These are phyloP conservation scores for Lasius fuliginosus DNA, from an alignment of 2,888 invertebrate genomes.

Conservation along the genomic window DNA sequence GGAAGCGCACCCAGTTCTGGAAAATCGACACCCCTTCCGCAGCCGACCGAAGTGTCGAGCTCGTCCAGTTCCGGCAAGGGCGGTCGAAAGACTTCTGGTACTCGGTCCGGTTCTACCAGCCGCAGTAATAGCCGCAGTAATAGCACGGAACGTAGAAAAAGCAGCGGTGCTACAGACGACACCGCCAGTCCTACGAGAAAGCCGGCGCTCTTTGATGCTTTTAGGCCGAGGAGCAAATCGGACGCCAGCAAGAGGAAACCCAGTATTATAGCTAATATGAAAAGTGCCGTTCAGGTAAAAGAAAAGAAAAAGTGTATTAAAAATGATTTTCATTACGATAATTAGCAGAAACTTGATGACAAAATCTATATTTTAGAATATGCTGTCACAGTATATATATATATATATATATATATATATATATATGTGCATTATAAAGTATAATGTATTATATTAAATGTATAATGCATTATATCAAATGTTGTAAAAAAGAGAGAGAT, in stretches of 20 bases:
- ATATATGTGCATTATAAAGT: not conserved
- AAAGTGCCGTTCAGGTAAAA: slow-evolving; percentile 92
- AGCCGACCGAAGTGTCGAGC: slow-evolving; percentile 78
- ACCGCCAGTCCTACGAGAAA: slow-evolving; percentile 91
- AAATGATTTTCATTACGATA: not conserved
- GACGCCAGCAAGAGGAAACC: slow-evolving; percentile 90
- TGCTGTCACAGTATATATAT: not conserved
- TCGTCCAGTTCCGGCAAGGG: slow-evolving; percentile 79
- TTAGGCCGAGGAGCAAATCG: slow-evolving; percentile 92
- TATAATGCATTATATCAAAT: not conserved
- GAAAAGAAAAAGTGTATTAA: not conserved
- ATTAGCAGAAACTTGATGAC: not conserved
- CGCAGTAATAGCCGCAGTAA: slow-evolving; percentile 83
- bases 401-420: not conserved
- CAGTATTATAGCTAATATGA: slow-evolving; percentile 95
- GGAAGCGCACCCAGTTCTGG: slow-evolving; percentile 83
- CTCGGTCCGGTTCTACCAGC: slow-evolving; percentile 86
- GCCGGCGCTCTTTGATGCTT: slow-evolving; percentile 93
- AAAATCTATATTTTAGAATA: not conserved
- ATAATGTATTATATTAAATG: not conserved
- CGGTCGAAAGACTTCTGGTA: slow-evolving; percentile 82
- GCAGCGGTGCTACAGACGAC: slow-evolving; percentile 84
- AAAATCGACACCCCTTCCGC: slow-evolving; percentile 83
- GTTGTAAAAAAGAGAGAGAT: not conserved
- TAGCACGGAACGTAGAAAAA: slow-evolving; percentile 83